Percentiles rank a stretch among this genome's conserved stretches.
These are phyloP conservation scores for Tiliacea aurago DNA, from an alignment of 2,888 invertebrate species.

Conservation along the genomic window DNA sequence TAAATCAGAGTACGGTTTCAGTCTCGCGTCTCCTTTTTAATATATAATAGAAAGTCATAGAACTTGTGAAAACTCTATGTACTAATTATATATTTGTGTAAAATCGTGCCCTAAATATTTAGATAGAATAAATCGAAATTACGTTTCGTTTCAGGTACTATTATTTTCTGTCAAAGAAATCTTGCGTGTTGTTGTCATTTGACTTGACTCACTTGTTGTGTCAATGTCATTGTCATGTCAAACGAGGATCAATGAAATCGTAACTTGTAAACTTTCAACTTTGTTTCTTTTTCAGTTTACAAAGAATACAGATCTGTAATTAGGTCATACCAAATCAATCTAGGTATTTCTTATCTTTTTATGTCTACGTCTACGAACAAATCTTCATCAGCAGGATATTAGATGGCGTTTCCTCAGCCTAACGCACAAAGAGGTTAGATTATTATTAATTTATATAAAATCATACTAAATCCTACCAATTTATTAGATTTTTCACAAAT, in stretches of 20 bases:
- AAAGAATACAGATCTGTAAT: not conserved
- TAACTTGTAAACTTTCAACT: conserved; percentile 12
- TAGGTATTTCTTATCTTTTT: conserved; percentile 8
- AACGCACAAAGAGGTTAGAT: conserved; percentile 94
- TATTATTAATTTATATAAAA: conserved; percentile 1
- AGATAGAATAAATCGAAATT: not conserved
- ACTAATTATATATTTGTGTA: no score
- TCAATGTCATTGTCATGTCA: conserved; percentile 45
- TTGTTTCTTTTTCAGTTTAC: conserved; percentile 9
- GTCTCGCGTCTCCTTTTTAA: not conserved
- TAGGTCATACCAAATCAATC: not conserved
- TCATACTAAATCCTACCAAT: not conserved
- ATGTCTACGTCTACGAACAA: conserved; percentile 36
- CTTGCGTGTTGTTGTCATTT: not conserved
- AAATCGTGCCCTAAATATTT: not conserved
- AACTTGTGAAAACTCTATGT: no score
- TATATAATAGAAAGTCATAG: no score
- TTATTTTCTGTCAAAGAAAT: not conserved
- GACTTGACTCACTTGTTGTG: no score
- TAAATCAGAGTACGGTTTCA: not conserved
- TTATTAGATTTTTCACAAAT: not conserved
- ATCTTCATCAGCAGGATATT: conserved; percentile 63
- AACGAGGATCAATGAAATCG: conserved; percentile 4
- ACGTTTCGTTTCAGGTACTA: conserved; percentile 31
- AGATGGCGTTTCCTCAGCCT: conserved; percentile 95